Conservation (phyloP, 2,113 vertebrate genomes). For the Dromiciops gliroides region DNA sequence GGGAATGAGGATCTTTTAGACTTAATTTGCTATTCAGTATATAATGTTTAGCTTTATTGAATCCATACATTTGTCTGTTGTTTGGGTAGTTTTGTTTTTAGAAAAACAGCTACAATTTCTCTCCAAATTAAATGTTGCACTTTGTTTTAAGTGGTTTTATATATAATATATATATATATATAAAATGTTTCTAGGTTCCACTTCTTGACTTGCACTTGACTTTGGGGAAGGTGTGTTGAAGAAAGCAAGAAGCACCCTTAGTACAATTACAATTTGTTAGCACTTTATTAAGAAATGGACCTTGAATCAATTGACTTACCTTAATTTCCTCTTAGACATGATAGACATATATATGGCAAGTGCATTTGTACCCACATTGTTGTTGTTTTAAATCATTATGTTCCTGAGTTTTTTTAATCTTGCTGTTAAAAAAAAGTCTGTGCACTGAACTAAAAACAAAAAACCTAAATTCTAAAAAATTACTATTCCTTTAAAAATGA, state of each 20-base stretch:
- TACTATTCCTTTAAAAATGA: conserved; percentile 21
- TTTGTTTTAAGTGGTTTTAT: conserved; percentile 71
- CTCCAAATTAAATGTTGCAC: conserved; percentile 66
- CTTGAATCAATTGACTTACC: conserved; percentile 79
- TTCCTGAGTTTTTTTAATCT: conserved; percentile 62
- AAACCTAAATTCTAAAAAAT: not conserved
- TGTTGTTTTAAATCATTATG: conserved; percentile 75
- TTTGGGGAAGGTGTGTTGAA: conserved; percentile 45
- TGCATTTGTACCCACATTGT: conserved; percentile 66
- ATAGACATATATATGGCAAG: conserved; percentile 54
- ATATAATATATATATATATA: no score
- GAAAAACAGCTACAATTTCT: conserved; percentile 59
- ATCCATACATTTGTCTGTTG: conserved; percentile 57
- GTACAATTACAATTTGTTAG: conserved; percentile 83
- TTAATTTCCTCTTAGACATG: conserved; percentile 5
- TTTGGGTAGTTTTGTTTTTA: conserved; percentile 30
- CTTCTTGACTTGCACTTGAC: conserved; percentile 81
- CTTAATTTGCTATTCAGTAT: conserved; percentile 71
- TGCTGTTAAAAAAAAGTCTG: conserved; percentile 76
- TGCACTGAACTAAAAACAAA: conserved; percentile 82
- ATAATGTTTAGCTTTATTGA: conserved; percentile 76
- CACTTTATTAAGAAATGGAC: conserved; percentile 90
- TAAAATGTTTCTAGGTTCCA: conserved; percentile 56
- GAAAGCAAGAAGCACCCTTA: conserved; percentile 59
- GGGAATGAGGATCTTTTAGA: not conserved